Conservation (phyloP, 2,113 vertebrate species). For the Sinocyclocheilus rhinocerous region DNA sequence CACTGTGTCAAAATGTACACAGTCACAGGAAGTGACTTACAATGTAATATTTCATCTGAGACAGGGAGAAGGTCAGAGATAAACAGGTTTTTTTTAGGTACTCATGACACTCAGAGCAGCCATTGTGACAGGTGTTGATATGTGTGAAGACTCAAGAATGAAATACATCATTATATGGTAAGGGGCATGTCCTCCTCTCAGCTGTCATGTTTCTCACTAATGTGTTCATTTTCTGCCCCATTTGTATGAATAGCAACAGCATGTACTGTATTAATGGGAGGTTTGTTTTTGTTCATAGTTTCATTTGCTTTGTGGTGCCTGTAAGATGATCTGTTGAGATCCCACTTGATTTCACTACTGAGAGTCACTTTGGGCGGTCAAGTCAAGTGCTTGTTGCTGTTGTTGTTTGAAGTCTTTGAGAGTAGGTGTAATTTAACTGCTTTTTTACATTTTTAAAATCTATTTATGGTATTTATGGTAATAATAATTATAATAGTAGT, state of each 20-base stretch:
- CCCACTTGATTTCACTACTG: conserved; percentile 61
- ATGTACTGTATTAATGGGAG: background rate
- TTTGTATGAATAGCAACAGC: conserved; percentile 4
- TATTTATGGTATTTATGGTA: background rate
- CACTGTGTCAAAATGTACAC: conserved; percentile 40
- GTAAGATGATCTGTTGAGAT: conserved; percentile 69
- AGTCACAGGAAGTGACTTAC: conserved; percentile 39
- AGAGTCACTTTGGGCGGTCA: conserved; percentile 64
- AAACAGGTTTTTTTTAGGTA: background rate
- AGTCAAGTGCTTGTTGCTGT: conserved; percentile 43
- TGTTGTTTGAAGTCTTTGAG: background rate
- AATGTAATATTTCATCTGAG: conserved; percentile 26
- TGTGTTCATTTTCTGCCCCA: background rate
- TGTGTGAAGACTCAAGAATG: background rate
- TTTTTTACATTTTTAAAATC: background rate
- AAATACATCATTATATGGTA: background rate
- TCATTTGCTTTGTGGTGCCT: conserved; percentile 52
- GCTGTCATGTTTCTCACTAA: background rate
- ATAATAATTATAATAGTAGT: background rate
- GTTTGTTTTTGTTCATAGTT: conserved; percentile 44
- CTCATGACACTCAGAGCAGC: background rate
- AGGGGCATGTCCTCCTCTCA: background rate
- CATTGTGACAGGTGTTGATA: background rate
- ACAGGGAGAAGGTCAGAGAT: conserved; percentile 22
- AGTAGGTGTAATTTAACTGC: background rate